A percentile compares a stretch with the other conserved stretches of the same genome.
Conservation (phyloP, 2,113 vertebrate species). For the Macrotus californicus region DNA sequence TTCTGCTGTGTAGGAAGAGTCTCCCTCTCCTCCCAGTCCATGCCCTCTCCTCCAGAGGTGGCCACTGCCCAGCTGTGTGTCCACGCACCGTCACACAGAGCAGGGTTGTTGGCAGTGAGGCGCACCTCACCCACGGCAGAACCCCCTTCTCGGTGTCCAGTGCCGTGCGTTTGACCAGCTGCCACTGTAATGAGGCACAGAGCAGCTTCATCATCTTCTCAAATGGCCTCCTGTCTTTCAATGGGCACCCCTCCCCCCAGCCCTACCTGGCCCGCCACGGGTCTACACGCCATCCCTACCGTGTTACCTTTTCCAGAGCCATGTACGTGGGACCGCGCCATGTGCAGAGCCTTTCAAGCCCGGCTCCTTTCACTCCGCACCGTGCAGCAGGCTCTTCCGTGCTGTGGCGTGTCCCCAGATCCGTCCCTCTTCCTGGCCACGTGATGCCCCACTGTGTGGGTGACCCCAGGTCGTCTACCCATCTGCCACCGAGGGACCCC, state of each 20-base stretch:
- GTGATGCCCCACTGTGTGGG: accelerated
- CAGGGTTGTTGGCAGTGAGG: not conserved
- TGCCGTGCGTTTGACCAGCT: not conserved
- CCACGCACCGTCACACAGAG: accelerated
- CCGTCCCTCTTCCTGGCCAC: not conserved
- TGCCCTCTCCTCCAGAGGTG: not conserved
- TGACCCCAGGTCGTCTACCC: not conserved
- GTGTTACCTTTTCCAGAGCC: not conserved
- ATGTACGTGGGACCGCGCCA: not conserved
- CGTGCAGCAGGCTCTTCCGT: not conserved
- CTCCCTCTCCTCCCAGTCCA: not conserved
- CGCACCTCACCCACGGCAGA: not conserved
- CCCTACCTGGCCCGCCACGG: not conserved
- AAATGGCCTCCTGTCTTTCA: too few relatives aligned
- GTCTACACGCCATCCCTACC: not conserved
- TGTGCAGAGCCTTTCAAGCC: not conserved
- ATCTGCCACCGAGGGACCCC: not conserved
- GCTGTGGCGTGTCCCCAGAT: accelerated
- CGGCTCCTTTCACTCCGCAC: not conserved
- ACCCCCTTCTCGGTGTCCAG: not conserved
- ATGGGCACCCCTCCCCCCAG: too few relatives aligned
- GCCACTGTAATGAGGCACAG: not conserved
- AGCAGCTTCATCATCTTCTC: not conserved
- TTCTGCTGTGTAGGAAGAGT: not conserved
- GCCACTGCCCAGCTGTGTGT: too few relatives aligned